Evolutionary conservation across 2,797 vertebrate genomes (phyloP).

Genomic region (Smutsia temminckii): DNA sequence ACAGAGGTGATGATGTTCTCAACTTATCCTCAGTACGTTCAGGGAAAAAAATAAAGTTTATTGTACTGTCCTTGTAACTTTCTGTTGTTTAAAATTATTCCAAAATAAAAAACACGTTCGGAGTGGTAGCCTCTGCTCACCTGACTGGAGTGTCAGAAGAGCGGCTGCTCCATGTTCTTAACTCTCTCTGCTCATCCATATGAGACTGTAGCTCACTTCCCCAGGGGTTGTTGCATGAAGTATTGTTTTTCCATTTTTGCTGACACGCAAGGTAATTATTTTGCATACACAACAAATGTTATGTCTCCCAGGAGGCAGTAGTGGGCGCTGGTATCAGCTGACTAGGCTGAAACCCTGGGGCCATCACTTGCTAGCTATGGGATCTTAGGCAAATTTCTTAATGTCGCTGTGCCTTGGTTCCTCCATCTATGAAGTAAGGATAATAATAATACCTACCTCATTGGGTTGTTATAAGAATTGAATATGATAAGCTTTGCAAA

Average conservation of each 20-base stretch:
- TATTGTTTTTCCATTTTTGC: not conserved
- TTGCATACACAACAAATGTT: not conserved
- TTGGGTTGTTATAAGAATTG: not conserved
- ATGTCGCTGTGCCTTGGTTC: not conserved
- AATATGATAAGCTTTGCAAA: not conserved
- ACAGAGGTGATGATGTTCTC: not conserved
- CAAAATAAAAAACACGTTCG: not conserved
- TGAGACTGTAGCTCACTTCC: not conserved
- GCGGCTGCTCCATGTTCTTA: not conserved
- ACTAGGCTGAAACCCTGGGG: not conserved
- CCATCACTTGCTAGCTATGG: not conserved
- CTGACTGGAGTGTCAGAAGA: not conserved
- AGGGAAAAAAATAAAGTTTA: not conserved
- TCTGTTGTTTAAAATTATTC: slow-evolving; percentile 17
- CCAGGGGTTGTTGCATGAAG: not conserved
- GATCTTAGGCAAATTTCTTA: not conserved
- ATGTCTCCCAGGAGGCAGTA: not conserved
- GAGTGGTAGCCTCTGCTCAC: not conserved
- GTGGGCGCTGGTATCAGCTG: not conserved
- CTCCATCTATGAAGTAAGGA: not conserved
- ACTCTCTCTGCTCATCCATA: not conserved
- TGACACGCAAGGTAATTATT: not conserved
- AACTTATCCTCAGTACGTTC: not conserved
- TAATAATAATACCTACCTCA: not conserved
- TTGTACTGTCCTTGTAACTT: not conserved